Base-by-base conservation (phyloP, 2,113 vertebrate species). In the Xiphias gladius region DNA sequence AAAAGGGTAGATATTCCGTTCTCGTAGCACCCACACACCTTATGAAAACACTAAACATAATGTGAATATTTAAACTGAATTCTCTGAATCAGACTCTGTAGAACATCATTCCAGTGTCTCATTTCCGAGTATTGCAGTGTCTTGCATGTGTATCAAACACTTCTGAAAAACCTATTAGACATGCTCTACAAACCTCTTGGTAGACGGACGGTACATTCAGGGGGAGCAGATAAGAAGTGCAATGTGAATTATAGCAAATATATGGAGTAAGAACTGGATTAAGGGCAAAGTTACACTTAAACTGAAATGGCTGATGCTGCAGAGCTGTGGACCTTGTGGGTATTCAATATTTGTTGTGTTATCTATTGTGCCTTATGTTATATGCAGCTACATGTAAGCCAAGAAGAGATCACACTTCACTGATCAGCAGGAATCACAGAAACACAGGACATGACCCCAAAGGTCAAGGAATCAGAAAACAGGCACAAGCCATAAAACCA, bases 161-260 rank as follows among this genome's bases (percentile, higher is more conserved):
- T 46, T 75, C 48, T 77, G 61, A 50, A 76, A 78, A 87, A 58
- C 32, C 20, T 37, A 67, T 79, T 50, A 73, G 70, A 66, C 76
- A 26, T 55, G 52, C 32, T 84, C 63, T 43, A 72, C 55, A 65
- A 66, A 24, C 50, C 70, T 37, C 11, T 55, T 59, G 43, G 28
- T 73, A 28, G 69, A 70, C 69, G 76, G 43, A 74, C 9, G 7
- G n/a, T 68, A n/a, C 32, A 66, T 80, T 65, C 28, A 69, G 24
- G 16, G 19, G 37, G 19, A 63, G 54, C 28, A 71, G 26, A 65
- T 55, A 61, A 58, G 26, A 78, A 54, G 50, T 64, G 19, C 32
- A 68, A 19, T 37, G 26, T 84, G 70, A 82, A 64, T 61, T 78
- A 67, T 30, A 78, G 58, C 22, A 76, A 84, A 67, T 39, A 62